Base-by-base conservation (phyloP, 2,888 invertebrate genomes). In the Stomorhina lunata region DNA sequence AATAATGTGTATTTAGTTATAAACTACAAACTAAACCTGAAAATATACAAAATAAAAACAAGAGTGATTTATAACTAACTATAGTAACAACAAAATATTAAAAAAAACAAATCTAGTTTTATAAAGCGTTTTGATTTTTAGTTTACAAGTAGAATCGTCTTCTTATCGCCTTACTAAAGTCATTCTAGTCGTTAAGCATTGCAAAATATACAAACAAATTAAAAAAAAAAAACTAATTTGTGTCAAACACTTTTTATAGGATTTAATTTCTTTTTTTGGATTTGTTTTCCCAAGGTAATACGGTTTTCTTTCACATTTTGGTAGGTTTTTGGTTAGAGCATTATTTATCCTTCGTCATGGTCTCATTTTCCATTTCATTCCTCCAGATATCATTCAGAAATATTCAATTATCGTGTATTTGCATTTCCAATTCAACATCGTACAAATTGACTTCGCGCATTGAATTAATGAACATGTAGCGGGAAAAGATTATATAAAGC, bases 391-490 rank as follows among this genome's bases (percentile, higher is more conserved):
- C 25, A 32, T 75, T 57, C n/a, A n/a, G n/a, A n/a, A n/a, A n/a
- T n/a, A n/a, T n/a, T 81, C 86, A 89, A 82, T 89, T 87, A 71
- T 92, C 95, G 86, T 95, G 95, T 82, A 91, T 91, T 89, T 91
- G 95, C 87, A 96, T 92, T 89, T 96, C 96, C 79, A 96, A 91
- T 88, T 96, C 96, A 80, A 96, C 93, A 88, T 96, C 96, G 0
- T 94, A 93, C 15, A 94, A 91, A 88, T 94, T 95, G 87, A 96
- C 94, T 90, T 95, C 94, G 85, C 95, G 93, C 75, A 97, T 92
- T 1, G 97, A 96, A 90, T 99, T 99, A 83, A 99, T 95, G 85
- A 96, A 93, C 92, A 97, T 95, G 90, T 98, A 99, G 71, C 98
- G 93, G 12, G 98, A 98, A 91, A 97, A 96, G 48, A 94, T 89